Percentiles rank a stretch among this genome's conserved stretches.
phyloP scores from a whole-genome alignment of 2,888 invertebrate species.

The Erebia epiphron region DNA sequence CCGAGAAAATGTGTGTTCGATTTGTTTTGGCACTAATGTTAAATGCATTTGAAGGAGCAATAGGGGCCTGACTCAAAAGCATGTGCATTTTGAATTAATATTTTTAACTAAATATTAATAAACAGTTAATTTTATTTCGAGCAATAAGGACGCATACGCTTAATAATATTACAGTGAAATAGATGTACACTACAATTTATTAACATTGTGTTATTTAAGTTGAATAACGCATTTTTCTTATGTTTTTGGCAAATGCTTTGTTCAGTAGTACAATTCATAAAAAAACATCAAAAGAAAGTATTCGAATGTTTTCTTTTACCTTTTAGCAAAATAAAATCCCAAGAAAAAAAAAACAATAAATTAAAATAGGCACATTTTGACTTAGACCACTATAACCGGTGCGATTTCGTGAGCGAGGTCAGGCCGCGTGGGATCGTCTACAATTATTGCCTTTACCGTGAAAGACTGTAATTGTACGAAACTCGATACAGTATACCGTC shows the following conservation, averaged over 20 bases:
- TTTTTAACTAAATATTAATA: background rate
- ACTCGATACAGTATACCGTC: conserved; percentile 7
- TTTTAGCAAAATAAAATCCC: background rate
- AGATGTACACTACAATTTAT: no score
- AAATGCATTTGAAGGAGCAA: background rate
- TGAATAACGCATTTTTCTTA: no score
- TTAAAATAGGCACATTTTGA: background rate
- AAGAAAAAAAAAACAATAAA: no score
- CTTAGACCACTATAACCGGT: background rate
- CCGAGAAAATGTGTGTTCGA: conserved; percentile 10
- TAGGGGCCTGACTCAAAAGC: background rate
- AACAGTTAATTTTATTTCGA: background rate
- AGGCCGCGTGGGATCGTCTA: conserved; percentile 13
- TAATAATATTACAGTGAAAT: background rate
- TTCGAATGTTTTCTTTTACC: background rate
- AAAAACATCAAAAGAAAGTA: no score
- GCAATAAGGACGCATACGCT: no score
- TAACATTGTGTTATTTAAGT: no score
- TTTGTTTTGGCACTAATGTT: conserved; percentile 10
- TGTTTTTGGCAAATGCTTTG: no score
- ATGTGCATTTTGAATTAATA: background rate
- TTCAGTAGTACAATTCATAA: no score
- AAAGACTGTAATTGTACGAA: conserved; percentile 13
- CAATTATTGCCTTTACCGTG: conserved; percentile 12
- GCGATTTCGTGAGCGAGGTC: background rate